These are phyloP conservation scores for Lithobates sylvaticus DNA, from an alignment of 2,797 vertebrate species.

Conservation along the genomic window DNA sequence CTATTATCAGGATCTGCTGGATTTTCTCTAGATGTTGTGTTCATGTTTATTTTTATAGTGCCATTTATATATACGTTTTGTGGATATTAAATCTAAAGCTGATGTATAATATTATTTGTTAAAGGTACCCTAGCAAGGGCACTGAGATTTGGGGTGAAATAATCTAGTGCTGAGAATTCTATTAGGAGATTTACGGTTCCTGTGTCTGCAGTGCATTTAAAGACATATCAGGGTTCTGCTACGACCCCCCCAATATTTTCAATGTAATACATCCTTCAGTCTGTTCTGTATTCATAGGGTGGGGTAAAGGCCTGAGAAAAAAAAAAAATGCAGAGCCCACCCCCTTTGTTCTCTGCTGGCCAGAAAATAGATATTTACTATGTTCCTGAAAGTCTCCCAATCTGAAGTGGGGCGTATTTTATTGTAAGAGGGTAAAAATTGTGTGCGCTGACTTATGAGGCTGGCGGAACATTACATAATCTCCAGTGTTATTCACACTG, in stretches of 20 bases:
- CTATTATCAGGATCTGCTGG: not conserved
- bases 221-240: not conserved
- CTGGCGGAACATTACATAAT: constrained; percentile 37
- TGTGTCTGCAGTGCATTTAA: not conserved
- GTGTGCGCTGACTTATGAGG: constrained; percentile 12
- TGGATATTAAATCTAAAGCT: too few relatives aligned
- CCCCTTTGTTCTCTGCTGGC: constrained; percentile 60
- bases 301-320: constrained; percentile 46
- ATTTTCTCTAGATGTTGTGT: too few relatives aligned
- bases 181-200: not conserved
- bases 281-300: constrained; percentile 54
- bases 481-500: constrained; percentile 8
- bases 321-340: constrained; percentile 48
- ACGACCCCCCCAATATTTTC: constrained; percentile 6
- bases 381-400: not conserved
- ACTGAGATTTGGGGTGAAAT: too few relatives aligned
- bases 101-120: too few relatives aligned
- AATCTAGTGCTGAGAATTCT: too few relatives aligned
- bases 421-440: not conserved
- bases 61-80: too few relatives aligned
- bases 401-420: not conserved
- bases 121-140: too few relatives aligned
- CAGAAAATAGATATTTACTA: constrained; percentile 40
- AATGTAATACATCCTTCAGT: constrained; percentile 34
- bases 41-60: too few relatives aligned